These are phyloP conservation scores for Leptopterna dolabrata DNA, from an alignment of 2,888 invertebrate species.

Conservation along the genomic window DNA sequence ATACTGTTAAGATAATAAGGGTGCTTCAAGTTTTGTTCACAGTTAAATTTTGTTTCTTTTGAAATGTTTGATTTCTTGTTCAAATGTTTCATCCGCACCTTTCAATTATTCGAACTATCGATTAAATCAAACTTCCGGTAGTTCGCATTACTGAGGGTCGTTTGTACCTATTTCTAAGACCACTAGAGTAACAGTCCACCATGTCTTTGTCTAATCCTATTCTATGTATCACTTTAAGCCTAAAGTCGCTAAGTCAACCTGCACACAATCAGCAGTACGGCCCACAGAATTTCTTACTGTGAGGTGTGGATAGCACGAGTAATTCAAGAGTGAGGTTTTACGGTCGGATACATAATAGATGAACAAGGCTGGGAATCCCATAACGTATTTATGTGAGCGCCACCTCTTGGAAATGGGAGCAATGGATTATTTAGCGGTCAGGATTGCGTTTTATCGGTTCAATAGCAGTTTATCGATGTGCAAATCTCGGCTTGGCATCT, in stretches of 20 bases:
- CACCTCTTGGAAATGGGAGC: background rate
- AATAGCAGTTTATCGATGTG: background rate
- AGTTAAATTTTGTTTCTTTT: no score
- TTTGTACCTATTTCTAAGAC: no score
- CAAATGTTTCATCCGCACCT: no score
- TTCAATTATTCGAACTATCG: no score
- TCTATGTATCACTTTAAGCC: no score
- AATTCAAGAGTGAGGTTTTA: background rate
- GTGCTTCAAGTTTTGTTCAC: no score
- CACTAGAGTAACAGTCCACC: no score
- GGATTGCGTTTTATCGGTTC: constrained; percentile 6
- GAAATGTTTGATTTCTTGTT: no score
- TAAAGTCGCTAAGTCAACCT: background rate
- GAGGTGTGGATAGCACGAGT: background rate
- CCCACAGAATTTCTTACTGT: background rate
- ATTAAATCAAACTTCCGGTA: no score
- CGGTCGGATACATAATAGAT: background rate
- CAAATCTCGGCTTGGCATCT: background rate
- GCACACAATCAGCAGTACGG: background rate
- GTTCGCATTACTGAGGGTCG: no score
- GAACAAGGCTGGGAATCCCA: background rate
- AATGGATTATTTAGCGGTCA: constrained; percentile 1
- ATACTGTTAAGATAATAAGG: no score
- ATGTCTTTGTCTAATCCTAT: no score
- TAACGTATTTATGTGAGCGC: constrained; percentile 14